phyloP scores from a whole-genome alignment of 2,797 vertebrate genomes.

The Garrulus glandarius region DNA sequence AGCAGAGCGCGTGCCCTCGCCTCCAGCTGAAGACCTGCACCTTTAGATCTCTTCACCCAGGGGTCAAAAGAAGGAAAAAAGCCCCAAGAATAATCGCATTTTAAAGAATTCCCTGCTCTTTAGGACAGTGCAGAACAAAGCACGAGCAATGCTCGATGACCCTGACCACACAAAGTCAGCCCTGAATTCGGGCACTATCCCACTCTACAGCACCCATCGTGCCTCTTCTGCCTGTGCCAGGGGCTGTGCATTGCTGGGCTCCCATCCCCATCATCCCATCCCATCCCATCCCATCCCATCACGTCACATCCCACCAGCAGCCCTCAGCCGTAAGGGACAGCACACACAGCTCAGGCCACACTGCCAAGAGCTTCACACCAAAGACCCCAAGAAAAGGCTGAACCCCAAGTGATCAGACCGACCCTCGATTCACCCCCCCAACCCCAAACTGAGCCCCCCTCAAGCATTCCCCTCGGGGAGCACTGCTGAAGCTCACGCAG shows the following conservation, averaged over 20 bases:
- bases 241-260: background rate
- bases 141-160: fast-evolving
- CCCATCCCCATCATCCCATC: background rate
- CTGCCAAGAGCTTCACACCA: background rate
- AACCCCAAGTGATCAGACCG: fast-evolving
- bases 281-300: background rate
- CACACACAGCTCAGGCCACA: fast-evolving
- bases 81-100: background rate
- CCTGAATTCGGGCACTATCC: fast-evolving
- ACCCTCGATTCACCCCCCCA: fast-evolving
- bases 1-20: background rate
- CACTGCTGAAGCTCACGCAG: background rate
- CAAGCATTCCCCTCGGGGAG: fast-evolving
- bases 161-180: background rate
- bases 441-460: background rate
- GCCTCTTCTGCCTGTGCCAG: background rate
- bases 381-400: background rate
- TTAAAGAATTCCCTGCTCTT: background rate
- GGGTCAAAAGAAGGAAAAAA: too few relatives aligned
- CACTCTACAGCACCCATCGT: background rate
- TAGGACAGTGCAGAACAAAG: background rate
- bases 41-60: background rate
- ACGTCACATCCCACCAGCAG: fast-evolving
- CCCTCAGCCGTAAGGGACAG: background rate
- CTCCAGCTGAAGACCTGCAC: background rate